Evolutionary conservation across 2,113 vertebrate genomes (phyloP).

Genomic region (Hydropotes inermis): DNA sequence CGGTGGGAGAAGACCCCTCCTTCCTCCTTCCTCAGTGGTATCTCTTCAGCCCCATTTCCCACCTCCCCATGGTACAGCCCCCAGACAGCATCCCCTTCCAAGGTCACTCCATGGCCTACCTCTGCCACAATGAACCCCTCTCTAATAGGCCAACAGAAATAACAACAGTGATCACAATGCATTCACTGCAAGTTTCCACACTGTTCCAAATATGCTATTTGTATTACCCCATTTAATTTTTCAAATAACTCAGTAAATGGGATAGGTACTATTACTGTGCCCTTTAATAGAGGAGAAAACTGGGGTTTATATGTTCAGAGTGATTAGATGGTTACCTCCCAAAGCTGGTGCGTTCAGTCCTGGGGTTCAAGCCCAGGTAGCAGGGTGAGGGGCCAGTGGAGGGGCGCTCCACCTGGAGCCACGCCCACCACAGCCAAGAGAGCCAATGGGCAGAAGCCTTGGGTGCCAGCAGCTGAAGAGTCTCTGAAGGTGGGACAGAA

Average conservation of each 20-base stretch:
- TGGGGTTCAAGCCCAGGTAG: background rate
- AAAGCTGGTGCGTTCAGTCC: accelerated
- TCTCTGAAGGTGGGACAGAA: conserved; percentile 82
- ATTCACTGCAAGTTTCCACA: background rate
- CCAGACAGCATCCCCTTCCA: background rate
- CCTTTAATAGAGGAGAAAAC: background rate
- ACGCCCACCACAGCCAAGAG: accelerated
- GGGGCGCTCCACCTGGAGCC: accelerated
- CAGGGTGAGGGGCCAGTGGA: background rate
- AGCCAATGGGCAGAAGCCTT: background rate
- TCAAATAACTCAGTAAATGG: background rate
- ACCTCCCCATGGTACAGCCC: background rate
- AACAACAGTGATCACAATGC: background rate
- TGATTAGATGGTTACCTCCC: background rate
- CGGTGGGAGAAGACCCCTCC: background rate
- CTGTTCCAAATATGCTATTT: accelerated
- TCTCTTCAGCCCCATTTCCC: background rate
- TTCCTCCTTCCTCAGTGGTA: too few species aligned
- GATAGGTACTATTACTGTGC: accelerated
- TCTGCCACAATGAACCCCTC: background rate
- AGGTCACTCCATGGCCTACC: background rate
- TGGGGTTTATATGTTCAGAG: background rate
- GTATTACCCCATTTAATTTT: background rate
- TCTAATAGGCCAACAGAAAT: background rate
- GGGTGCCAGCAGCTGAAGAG: background rate